Conservation (phyloP, 92 coral and sea anemone genomes). For the Muricea muricata region DNA sequence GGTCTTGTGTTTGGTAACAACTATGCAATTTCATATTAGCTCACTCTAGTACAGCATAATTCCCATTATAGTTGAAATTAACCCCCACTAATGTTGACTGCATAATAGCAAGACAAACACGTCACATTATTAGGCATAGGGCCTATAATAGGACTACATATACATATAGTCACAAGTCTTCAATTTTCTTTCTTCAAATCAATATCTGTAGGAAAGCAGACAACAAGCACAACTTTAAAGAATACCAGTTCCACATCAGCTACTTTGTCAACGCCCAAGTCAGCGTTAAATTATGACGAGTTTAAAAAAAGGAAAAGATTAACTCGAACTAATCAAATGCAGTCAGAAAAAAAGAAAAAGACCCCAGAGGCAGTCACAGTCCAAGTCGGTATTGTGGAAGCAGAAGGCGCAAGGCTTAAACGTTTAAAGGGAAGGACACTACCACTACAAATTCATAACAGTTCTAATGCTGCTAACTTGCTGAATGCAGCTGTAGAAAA, state of each 20-base stretch:
- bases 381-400: slow-evolving; percentile 58
- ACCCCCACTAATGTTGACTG: too few relatives aligned
- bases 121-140: too few relatives aligned
- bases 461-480: slow-evolving; percentile 24
- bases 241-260: background rate
- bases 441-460: slow-evolving; percentile 35
- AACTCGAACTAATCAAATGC: background rate
- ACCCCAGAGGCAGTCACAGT: slow-evolving; percentile 45
- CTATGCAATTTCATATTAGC: too few relatives aligned
- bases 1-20: too few relatives aligned
- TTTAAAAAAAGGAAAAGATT: background rate
- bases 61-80: too few relatives aligned
- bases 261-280: background rate
- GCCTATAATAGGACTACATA: too few relatives aligned
- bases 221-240: background rate
- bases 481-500: background rate
- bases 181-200: background rate
- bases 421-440: slow-evolving; percentile 61
- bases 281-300: background rate
- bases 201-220: background rate
- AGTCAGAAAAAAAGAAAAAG: slow-evolving; percentile 27
- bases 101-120: too few relatives aligned
- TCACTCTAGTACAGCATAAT: too few relatives aligned
- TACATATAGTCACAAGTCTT: too few relatives aligned
- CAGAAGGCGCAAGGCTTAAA: slow-evolving; percentile 46